Evolutionary conservation across 35 echinoderm and acorn worm species (phyloP).

Genomic region (Nesometra sesokonis): DNA sequence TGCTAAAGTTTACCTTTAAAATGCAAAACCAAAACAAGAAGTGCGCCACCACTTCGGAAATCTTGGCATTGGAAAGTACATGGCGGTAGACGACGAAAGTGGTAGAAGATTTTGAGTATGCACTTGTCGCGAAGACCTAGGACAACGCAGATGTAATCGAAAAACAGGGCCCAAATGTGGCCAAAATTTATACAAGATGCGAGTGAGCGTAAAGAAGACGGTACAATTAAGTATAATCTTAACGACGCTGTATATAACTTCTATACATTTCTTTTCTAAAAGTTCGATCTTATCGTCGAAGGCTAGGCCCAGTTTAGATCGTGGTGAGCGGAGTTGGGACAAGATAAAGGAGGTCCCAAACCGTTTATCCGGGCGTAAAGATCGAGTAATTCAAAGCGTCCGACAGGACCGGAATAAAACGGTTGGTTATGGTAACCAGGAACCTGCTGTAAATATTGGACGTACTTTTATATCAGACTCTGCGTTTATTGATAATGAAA

Average conservation of each 20-base stretch:
- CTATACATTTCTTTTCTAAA: background rate
- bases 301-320: background rate
- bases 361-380: background rate
- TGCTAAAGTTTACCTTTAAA: too few species aligned
- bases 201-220: background rate
- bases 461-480: background rate
- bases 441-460: background rate
- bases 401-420: background rate
- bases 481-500: background rate
- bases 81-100: background rate
- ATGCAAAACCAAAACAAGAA: too few species aligned
- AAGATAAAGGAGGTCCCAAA: background rate
- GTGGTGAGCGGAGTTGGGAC: background rate
- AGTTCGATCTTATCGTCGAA: background rate
- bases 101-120: background rate
- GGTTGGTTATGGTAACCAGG: background rate
- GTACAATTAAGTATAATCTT: background rate
- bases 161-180: background rate
- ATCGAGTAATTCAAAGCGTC: background rate
- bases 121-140: background rate
- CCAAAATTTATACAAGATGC: background rate
- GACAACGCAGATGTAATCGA: background rate
- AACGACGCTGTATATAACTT: background rate
- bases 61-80: background rate
- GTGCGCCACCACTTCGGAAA: too few species aligned